Conservation (phyloP, 2,888 invertebrate species). For the Caenorhabditis sp. region DNA sequence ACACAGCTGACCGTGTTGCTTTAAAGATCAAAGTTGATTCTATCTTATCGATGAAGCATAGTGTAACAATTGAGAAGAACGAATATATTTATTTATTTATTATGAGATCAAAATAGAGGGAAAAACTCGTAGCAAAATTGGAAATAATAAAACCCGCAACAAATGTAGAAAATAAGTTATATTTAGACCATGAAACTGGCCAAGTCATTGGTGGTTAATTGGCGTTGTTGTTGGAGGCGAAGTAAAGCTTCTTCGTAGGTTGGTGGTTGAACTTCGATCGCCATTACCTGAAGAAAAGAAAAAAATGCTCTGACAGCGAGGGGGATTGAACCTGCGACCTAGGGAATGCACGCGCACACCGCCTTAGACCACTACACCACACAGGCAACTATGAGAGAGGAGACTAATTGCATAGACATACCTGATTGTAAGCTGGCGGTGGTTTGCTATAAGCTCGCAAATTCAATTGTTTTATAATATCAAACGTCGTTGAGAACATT, state of each 20-base stretch:
- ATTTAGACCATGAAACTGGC: background rate
- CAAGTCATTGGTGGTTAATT: background rate
- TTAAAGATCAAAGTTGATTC: too few relatives aligned
- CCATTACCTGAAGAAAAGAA: constrained; percentile 28
- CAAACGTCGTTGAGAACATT: constrained; percentile 50
- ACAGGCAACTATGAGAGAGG: background rate
- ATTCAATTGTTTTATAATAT: constrained; percentile 49
- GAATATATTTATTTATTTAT: too few relatives aligned
- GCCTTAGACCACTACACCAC: too few relatives aligned
- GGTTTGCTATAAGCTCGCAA: constrained; percentile 42
- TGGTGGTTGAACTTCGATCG: constrained; percentile 35
- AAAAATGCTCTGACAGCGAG: background rate
- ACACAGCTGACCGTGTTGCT: too few relatives aligned
- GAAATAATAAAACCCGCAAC: too few relatives aligned
- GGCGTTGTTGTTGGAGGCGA: background rate
- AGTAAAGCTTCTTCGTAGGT: constrained; percentile 38
- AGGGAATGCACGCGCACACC: too few relatives aligned
- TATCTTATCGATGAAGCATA: too few relatives aligned
- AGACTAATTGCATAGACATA: constrained; percentile 4
- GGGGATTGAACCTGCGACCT: too few relatives aligned
- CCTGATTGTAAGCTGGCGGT: constrained; percentile 49
- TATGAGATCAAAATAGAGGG: too few relatives aligned
- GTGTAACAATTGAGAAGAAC: too few relatives aligned
- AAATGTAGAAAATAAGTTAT: too few relatives aligned
- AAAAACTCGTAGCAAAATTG: too few relatives aligned